Evolutionary conservation across 2,113 vertebrate genomes (phyloP).

Genomic region (Tachuris rubrigastra): DNA sequence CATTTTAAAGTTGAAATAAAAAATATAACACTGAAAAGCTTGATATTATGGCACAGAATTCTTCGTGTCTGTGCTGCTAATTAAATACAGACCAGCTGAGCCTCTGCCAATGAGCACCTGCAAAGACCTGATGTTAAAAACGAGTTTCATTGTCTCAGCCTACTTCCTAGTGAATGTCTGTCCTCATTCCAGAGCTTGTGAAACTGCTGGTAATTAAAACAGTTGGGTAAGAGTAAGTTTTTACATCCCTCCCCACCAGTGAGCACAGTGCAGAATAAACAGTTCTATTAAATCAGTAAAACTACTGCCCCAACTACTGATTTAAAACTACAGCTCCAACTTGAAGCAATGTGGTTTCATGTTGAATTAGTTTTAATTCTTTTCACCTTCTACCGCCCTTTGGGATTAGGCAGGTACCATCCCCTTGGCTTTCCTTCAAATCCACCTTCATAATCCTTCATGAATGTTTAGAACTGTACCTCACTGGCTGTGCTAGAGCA

Average conservation of each 20-base stretch:
- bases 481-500: fast-evolving
- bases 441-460: not conserved
- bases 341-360: fast-evolving
- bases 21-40: not conserved
- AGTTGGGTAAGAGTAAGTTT: not conserved
- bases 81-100: not conserved
- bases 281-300: not conserved
- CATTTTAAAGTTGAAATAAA: not conserved
- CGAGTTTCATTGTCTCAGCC: not conserved
- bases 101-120: not conserved
- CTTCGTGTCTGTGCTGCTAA: not conserved
- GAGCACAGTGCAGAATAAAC: not conserved
- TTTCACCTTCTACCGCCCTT: not conserved
- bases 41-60: not conserved
- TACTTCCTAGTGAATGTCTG: not conserved
- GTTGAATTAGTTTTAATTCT: not conserved
- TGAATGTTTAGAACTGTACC: not conserved
- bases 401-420: not conserved
- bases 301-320: no score
- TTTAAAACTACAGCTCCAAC: no score
- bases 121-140: not conserved
- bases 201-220: conserved; percentile 6
- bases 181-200: not conserved
- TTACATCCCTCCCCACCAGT: not conserved
- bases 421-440: not conserved